Evolutionary conservation across 2,888 invertebrate species (phyloP).

Genomic region (Andrena fulva): DNA sequence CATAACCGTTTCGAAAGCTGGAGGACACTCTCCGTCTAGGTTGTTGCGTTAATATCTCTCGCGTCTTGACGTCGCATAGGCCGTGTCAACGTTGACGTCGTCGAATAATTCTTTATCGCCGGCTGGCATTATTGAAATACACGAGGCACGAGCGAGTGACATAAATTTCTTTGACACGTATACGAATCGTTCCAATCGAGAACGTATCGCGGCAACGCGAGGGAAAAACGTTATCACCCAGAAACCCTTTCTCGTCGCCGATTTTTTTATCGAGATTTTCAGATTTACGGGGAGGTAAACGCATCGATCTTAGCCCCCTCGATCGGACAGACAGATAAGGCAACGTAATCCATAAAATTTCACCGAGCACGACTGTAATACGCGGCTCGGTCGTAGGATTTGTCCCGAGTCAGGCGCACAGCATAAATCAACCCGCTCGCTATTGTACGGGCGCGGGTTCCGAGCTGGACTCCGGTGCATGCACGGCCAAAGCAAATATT

Average conservation of each 20-base stretch:
- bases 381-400: constrained; percentile 34
- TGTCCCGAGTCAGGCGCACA: constrained; percentile 41
- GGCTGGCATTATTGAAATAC: neutral
- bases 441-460: constrained; percentile 41
- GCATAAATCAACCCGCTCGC: constrained; percentile 52
- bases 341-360: constrained; percentile 45
- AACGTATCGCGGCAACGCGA: neutral
- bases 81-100: neutral
- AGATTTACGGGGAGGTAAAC: neutral
- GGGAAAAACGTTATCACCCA: neutral
- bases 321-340: constrained; percentile 11
- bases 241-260: neutral
- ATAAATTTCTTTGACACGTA: neutral
- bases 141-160: neutral
- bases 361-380: constrained; percentile 20
- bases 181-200: neutral
- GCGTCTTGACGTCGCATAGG: neutral
- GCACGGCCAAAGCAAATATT: constrained; percentile 46
- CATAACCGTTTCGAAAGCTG: constrained; percentile 2
- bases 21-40: neutral
- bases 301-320: constrained; percentile 28
- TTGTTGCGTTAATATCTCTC: neutral
- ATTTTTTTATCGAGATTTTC: neutral
- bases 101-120: neutral
- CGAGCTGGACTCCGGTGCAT: constrained; percentile 27